Base-by-base conservation (phyloP, 2,888 invertebrate genomes). In the Epinotia nisella region DNA sequence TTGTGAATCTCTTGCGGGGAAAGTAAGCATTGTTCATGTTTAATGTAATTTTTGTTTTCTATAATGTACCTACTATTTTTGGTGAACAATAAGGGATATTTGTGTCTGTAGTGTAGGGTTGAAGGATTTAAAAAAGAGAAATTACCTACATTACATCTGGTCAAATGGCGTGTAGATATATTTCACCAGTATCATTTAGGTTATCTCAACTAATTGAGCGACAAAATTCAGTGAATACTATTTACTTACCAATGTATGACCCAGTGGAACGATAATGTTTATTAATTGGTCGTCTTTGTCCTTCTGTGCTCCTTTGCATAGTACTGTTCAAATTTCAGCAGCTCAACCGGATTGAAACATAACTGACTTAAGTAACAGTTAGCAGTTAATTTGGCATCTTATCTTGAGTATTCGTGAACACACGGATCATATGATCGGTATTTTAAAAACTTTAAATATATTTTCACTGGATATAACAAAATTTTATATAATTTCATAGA, bases 291-390 rank as follows among this genome's bases (percentile, higher is more conserved):
- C 15, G 24, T 1, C 24, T 24, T 15, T 56, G 19, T 62, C 62
- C 62, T 64, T 13, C 73, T 73, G 69, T 62, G 58, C 2, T 13
- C 15, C 53, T 59, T 0, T 59, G 4, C 15, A 7, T 19, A 29
- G 5, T 59, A 29, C 39, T 3, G 5, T 17, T 62, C 24, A 41
- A 73, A 64, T 56, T 73, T 73, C 51, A 72, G 56, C 61, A 73
- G 59, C 69, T 62, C 68, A 56, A 64, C 58, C 51, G 73, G 68
- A 58, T 68, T 19, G 69, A 67, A 53, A 60, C 67, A 51, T 73
- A 73, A 68, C 68, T 73, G 62, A 41, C 64, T 73, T 64, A 56
- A 68, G 62, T 69, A 73, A 73, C 73, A 59, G 64, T 64, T 69
- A 51, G 53, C 49, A 68, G 72, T 72, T 64, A 69, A 69, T 73